phyloP scores from a whole-genome alignment of 2,797 vertebrate species.

The Anguilla anguilla region DNA sequence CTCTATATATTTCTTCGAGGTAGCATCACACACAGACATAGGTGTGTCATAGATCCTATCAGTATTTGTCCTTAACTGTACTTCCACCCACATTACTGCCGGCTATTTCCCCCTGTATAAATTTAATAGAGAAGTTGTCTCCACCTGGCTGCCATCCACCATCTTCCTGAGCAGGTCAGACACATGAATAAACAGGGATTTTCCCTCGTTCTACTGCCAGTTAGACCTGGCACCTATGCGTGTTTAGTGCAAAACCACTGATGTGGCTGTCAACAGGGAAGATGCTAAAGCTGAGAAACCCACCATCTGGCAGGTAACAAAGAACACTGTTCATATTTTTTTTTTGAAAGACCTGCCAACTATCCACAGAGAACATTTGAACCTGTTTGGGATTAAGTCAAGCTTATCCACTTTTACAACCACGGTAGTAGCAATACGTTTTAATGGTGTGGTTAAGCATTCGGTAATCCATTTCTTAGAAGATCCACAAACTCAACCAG shows the following conservation, averaged over 20 bases:
- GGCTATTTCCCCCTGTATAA: not conserved
- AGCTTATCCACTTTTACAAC: not conserved
- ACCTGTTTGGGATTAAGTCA: not conserved
- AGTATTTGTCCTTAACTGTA: not conserved
- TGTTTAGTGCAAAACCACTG: not conserved
- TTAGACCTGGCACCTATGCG: not conserved
- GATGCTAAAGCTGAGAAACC: too few species aligned
- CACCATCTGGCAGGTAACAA: not conserved
- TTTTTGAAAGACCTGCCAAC: not conserved
- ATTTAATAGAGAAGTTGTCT: not conserved
- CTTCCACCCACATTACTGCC: not conserved
- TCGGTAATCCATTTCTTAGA: not conserved
- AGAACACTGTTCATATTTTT: not conserved
- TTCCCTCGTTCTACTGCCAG: not conserved
- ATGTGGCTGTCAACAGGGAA: not conserved
- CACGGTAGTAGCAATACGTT: not conserved
- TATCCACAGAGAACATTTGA: not conserved
- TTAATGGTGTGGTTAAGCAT: not conserved
- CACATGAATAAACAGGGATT: conserved; percentile 4
- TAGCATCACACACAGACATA: not conserved
- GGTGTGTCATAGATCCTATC: not conserved
- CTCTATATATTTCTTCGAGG: not conserved
- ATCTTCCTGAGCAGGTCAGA: not conserved
- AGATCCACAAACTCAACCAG: not conserved
- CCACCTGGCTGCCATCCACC: not conserved